Base-by-base conservation (phyloP, 2,888 invertebrate species). In the Tachina fera region DNA sequence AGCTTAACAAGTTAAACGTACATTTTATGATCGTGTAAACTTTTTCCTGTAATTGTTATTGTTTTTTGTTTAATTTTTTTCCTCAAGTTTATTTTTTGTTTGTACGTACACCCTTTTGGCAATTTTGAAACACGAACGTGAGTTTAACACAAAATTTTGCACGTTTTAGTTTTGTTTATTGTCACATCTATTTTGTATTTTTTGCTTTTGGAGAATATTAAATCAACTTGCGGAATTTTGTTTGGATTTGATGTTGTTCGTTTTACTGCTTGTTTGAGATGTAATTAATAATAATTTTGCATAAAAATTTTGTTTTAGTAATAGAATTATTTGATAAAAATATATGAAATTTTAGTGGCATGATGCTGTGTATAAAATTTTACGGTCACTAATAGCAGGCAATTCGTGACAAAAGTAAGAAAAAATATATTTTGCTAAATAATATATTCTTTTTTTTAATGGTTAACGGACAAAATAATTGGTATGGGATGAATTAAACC, bases 1-100 rank as follows among this genome's bases (percentile, higher is more conserved):
- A 67, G 75, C 91, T 91, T 89, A 91, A 90, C 89, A 90, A 91
- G 91, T 91, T 91, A 91, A 91, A 90, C 89, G 91, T 90, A 89
- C 89, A 90, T 90, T 90, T 91, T 89, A 88, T 75, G 83, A 87
- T 74, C 84, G 76, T 82, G 65, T 75, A 82, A 87, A 82, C 60
- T 82, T 76, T 79, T 82, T 86, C 75, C 68, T 76, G 72, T 86
- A 77, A 75, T 78, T 72, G 77, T 72, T 81, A 39, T 67, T 63
- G 41, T 78, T 65, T 65, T 45, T 43, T 71, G 61, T 71, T 47
- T 63, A 65, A 63, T 65, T 10, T 8, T 70, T 56, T n/a, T 51
- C 13, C 22, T 31, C n/a, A 61, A 51, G 11, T 53, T 53, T 67
- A 58, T 51, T 75, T 31, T 16, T 49, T 22, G 71, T 47, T 79